These are phyloP conservation scores for Thalpophila matura DNA, from an alignment of 2,888 invertebrate genomes.

Conservation along the genomic window DNA sequence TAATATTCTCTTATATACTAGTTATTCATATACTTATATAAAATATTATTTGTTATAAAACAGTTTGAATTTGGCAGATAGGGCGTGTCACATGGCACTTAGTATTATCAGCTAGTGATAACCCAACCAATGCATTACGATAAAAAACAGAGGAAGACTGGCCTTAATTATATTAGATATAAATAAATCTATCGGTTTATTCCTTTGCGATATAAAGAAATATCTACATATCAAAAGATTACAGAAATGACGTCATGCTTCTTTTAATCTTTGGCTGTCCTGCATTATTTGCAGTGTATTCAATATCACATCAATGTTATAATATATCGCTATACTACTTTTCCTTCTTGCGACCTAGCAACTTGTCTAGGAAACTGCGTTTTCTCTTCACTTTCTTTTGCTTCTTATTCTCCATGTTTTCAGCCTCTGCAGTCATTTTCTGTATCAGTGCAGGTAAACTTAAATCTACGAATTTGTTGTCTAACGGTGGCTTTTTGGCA, in stretches of 20 bases:
- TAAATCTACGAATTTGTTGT: conserved; percentile 76
- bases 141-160: conserved; percentile 85
- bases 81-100: conserved; percentile 88
- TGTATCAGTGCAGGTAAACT: conserved; percentile 84
- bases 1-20: conserved; percentile 50
- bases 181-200: conserved; percentile 73
- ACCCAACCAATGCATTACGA: conserved; percentile 87
- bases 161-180: conserved; percentile 80
- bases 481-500: conserved; percentile 71
- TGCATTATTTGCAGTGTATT: conserved; percentile 73
- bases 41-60: conserved; percentile 55
- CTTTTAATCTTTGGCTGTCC: conserved; percentile 85
- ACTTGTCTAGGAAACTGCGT: conserved; percentile 87
- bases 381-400: conserved; percentile 86
- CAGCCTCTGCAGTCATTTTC: conserved; percentile 83
- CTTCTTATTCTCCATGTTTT: conserved; percentile 77
- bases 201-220: conserved; percentile 65
- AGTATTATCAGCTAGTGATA: conserved; percentile 85
- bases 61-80: conserved; percentile 81
- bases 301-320: conserved; percentile 71
- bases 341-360: conserved; percentile 84
- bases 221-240: conserved; percentile 78
- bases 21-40: conserved; percentile 48
- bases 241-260: conserved; percentile 81
- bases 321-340: conserved; percentile 74